A percentile compares a stretch with the other conserved stretches of the same genome.
Evolutionary conservation across 2,888 invertebrate genomes (phyloP).

Genomic region (Amblyjoppa fuscipennis): DNA sequence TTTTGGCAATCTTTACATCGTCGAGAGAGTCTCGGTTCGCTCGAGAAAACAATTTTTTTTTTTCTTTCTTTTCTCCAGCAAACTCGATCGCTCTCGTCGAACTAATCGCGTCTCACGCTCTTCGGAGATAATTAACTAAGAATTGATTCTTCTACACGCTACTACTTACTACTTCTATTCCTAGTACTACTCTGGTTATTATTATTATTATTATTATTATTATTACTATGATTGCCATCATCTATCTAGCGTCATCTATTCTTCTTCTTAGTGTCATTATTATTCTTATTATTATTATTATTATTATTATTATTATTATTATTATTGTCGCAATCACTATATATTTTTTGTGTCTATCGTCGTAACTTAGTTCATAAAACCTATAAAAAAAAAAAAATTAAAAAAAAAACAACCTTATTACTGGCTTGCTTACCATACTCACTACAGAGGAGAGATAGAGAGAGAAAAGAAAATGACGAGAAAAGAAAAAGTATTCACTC

Average conservation of each 20-base stretch:
- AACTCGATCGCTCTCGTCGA: not conserved
- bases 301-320: slow-evolving; percentile 67
- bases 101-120: slow-evolving; percentile 24
- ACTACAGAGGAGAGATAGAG: slow-evolving; percentile 41
- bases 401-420: slow-evolving; percentile 49
- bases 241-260: slow-evolving; percentile 70
- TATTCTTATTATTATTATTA: slow-evolving; percentile 70
- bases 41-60: slow-evolving; percentile 6
- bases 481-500: slow-evolving; percentile 51
- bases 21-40: slow-evolving; percentile 7
- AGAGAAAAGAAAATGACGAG: slow-evolving; percentile 27
- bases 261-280: slow-evolving; percentile 73
- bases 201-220: slow-evolving; percentile 70
- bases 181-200: slow-evolving; percentile 70
- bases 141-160: slow-evolving; percentile 52
- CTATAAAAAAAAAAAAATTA: slow-evolving; percentile 33
- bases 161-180: slow-evolving; percentile 63
- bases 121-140: slow-evolving; percentile 32
- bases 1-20: not conserved
- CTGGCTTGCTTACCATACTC: slow-evolving; percentile 64
- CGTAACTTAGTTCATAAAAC: slow-evolving; percentile 73
- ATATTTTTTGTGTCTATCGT: slow-evolving; percentile 77
- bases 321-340: slow-evolving; percentile 70
- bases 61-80: not conserved
- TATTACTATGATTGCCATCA: slow-evolving; percentile 71